Evolutionary conservation across 2,888 invertebrate genomes (phyloP).

Genomic region (Corythucha ciliata): DNA sequence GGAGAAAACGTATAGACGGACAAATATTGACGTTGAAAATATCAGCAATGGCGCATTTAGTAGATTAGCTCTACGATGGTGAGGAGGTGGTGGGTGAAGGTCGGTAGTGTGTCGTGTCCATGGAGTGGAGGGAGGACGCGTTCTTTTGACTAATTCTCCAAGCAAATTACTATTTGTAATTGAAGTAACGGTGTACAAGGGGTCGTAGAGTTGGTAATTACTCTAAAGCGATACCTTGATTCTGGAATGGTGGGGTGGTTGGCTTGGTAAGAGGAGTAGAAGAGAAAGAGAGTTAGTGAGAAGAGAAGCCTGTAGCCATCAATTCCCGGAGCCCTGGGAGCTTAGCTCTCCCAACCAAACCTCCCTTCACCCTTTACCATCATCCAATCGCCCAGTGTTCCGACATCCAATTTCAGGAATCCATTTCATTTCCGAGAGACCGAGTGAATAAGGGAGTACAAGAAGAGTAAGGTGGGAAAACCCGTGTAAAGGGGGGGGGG

Average conservation of each 20-base stretch:
- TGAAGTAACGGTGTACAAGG: not conserved
- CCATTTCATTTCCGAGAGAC: conserved; percentile 28
- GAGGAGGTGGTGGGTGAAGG: too few species aligned
- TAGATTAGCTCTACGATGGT: conserved; percentile 13
- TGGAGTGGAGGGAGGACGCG: not conserved
- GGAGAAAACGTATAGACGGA: conserved; percentile 18
- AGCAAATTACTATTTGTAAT: conserved; percentile 23
- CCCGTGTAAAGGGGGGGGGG: too few species aligned
- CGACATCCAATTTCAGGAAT: conserved; percentile 28
- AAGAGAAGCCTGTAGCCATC: conserved; percentile 20
- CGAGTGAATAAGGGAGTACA: conserved; percentile 13
- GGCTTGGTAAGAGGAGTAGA: too few species aligned
- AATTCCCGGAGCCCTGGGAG: conserved; percentile 17
- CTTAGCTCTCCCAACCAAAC: conserved; percentile 17
- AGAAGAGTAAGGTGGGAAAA: not conserved
- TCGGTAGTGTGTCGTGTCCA: not conserved
- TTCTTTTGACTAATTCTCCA: conserved; percentile 19
- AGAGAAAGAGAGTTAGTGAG: not conserved
- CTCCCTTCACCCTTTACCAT: not conserved
- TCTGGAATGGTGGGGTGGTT: conserved; percentile 17
- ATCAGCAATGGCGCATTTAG: conserved; percentile 21
- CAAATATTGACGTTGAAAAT: conserved; percentile 28
- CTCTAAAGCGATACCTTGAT: conserved; percentile 25
- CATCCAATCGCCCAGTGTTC: conserved; percentile 3
- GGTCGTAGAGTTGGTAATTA: conserved; percentile 17